Evolutionary conservation across 2,888 invertebrate genomes (phyloP).

Genomic region (Drosophila fungiperda): DNA sequence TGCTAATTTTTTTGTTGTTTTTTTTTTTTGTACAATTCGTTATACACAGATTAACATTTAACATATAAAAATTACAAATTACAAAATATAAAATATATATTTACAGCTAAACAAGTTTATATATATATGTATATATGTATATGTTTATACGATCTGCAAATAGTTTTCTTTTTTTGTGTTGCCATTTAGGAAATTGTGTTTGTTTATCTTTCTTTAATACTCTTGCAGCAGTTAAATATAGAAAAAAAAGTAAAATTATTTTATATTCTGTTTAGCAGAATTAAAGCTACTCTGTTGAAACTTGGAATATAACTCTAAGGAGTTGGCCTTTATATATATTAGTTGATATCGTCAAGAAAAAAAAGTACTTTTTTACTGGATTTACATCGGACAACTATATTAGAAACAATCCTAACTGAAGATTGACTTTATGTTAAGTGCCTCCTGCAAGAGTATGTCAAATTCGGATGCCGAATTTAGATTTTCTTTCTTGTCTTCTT

Average conservation of each 20-base stretch:
- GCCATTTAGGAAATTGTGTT: conserved; percentile 54
- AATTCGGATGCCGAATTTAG: neutral
- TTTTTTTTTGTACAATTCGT: conserved; percentile 64
- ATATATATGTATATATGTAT: conserved; percentile 3
- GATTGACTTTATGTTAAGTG: neutral
- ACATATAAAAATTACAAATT: conserved; percentile 52
- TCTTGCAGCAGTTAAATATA: neutral
- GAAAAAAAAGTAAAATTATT: no score
- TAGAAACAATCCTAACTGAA: neutral
- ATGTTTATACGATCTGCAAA: conserved; percentile 46
- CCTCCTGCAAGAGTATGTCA: neutral
- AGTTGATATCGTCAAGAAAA: no score
- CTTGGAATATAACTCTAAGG: neutral
- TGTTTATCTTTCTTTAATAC: neutral
- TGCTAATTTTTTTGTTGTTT: conserved; percentile 3
- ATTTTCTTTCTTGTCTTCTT: conserved; percentile 1
- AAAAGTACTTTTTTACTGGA: no score
- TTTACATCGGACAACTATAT: neutral
- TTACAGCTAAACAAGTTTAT: conserved; percentile 68
- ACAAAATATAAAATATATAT: conserved; percentile 62
- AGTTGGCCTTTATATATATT: no score
- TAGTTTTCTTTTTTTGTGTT: conserved; percentile 45
- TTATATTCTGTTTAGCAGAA: neutral
- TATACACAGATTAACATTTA: conserved; percentile 67
- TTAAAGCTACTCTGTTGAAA: neutral